These are phyloP conservation scores for Parauchenoglanis ngamensis DNA, from an alignment of 2,797 vertebrate genomes.

Conservation along the genomic window DNA sequence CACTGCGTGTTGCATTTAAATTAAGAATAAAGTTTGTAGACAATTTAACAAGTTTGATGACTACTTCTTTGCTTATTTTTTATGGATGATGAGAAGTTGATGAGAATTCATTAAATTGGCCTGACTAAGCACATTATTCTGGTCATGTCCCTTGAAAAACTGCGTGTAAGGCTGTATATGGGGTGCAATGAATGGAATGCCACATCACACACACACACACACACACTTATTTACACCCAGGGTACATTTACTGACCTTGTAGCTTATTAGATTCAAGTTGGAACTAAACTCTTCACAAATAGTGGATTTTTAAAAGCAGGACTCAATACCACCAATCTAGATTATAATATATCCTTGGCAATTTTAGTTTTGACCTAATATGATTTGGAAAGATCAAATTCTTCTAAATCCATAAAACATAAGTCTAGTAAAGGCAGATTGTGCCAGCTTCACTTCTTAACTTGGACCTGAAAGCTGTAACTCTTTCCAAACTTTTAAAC, in stretches of 20 bases:
- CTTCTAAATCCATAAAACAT: neutral
- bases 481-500: neutral
- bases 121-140: neutral
- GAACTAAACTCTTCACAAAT: neutral
- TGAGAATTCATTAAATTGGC: neutral
- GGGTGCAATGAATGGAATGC: neutral
- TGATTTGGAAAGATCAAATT: neutral
- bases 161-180: neutral
- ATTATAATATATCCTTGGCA: neutral
- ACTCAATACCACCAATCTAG: neutral
- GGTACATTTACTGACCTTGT: neutral
- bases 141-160: neutral
- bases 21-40: neutral
- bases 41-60: neutral
- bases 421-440: neutral
- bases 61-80: neutral
- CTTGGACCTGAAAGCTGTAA: neutral
- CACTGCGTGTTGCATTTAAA: neutral
- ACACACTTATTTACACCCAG: neutral
- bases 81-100: neutral
- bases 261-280: neutral
- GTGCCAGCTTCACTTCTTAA: neutral
- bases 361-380: neutral
- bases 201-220: neutral
- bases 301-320: neutral